These are phyloP conservation scores for Pristionchus entomophagus DNA, from an alignment of 2,888 invertebrate species.

Conservation along the genomic window DNA sequence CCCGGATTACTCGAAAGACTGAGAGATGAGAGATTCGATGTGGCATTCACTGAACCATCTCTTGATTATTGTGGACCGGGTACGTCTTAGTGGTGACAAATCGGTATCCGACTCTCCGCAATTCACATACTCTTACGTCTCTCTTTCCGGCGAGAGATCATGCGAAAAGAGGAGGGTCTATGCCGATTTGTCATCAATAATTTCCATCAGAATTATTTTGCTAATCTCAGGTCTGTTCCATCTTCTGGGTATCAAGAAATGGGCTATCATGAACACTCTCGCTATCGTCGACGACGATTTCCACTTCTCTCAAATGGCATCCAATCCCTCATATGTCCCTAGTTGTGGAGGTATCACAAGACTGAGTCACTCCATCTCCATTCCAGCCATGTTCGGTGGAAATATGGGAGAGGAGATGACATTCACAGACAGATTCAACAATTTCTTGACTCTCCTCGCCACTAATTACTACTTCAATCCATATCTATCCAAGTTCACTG, in stretches of 20 bases:
- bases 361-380: not conserved
- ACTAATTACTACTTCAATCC: not conserved
- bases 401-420: conserved; percentile 7
- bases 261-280: not conserved
- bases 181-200: no score
- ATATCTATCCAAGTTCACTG: not conserved
- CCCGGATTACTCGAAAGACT: not conserved
- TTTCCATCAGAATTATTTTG: no score
- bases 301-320: not conserved
- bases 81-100: no score
- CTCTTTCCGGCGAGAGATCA: no score
- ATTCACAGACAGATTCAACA: not conserved
- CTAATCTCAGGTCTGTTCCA: not conserved
- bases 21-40: not conserved
- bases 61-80: conserved; percentile 5
- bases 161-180: no score
- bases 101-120: no score
- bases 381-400: conserved; percentile 1
- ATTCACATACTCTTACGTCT: no score
- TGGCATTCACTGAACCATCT: not conserved
- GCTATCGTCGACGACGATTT: conserved; percentile 2
- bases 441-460: not conserved
- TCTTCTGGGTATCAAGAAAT: not conserved
- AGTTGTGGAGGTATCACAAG: not conserved
- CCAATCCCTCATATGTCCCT: not conserved